Conservation (phyloP, 2,888 invertebrate species). For the Argyresthia goedartella region DNA sequence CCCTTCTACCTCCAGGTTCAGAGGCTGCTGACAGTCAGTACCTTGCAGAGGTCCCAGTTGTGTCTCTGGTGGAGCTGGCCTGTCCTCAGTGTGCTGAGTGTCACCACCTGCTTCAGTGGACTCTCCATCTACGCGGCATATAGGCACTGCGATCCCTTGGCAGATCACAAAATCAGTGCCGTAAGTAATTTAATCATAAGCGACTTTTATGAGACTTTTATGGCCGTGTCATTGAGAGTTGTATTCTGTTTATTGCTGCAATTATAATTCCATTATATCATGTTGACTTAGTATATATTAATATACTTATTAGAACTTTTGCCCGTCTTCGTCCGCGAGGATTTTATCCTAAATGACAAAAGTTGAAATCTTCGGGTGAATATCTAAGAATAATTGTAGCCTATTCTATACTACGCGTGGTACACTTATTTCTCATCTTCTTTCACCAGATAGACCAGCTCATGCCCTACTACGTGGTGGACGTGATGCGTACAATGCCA, state of each 20-base stretch:
- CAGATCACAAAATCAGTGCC: constrained; percentile 71
- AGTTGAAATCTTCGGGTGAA: too few relatives aligned
- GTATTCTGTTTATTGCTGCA: too few relatives aligned
- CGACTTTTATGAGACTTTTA: background rate
- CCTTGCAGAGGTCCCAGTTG: constrained; percentile 76
- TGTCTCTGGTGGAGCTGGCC: constrained; percentile 88
- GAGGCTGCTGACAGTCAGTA: constrained; percentile 78
- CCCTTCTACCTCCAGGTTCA: constrained; percentile 67
- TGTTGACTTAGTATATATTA: too few relatives aligned
- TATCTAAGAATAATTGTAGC: too few relatives aligned
- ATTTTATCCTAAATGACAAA: too few relatives aligned
- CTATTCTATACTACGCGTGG: too few relatives aligned
- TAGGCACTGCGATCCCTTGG: constrained; percentile 83
- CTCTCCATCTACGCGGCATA: constrained; percentile 89
- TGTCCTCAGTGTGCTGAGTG: constrained; percentile 78
- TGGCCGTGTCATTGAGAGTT: background rate
- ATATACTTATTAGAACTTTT: too few relatives aligned
- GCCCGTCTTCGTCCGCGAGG: too few relatives aligned
- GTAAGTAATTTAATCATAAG: constrained; percentile 23
- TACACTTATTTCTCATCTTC: background rate
- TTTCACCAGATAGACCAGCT: constrained; percentile 75
- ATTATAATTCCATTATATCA: too few relatives aligned
- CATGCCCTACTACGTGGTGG: constrained; percentile 84
- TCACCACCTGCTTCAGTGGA: constrained; percentile 83
- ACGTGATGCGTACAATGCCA: constrained; percentile 74